Evolutionary conservation across 1,140 invertebrate species (phyloP).

Genomic region (Drosophila punjabiensis): DNA sequence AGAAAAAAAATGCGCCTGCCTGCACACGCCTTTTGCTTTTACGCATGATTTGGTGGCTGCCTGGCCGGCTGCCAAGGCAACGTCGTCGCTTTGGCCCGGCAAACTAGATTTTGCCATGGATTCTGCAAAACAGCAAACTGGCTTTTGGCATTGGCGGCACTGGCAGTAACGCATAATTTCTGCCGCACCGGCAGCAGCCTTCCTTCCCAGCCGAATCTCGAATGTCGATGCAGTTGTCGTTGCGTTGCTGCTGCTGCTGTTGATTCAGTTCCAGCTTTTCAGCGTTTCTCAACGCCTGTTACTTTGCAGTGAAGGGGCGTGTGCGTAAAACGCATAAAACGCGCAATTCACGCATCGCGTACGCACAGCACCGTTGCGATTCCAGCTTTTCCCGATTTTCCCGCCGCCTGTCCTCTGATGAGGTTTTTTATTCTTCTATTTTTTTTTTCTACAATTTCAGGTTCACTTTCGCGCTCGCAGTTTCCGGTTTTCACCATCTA

Average conservation of each 20-base stretch:
- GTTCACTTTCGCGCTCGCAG: slow-evolving; percentile 94
- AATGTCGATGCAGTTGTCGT: slow-evolving; percentile 62
- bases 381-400: slow-evolving; percentile 33
- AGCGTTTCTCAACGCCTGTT: slow-evolving; percentile 83
- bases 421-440: slow-evolving; percentile 22
- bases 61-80: slow-evolving; percentile 19
- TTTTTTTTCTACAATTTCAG: slow-evolving; percentile 86
- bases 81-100: slow-evolving; percentile 54
- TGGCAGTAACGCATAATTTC: slow-evolving; percentile 76
- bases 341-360: slow-evolving; percentile 55
- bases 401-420: slow-evolving; percentile 7
- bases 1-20: slow-evolving; percentile 22
- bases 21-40: slow-evolving; percentile 71
- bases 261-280: slow-evolving; percentile 27
- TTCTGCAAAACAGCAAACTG: slow-evolving; percentile 76
- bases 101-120: slow-evolving; percentile 80
- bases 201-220: slow-evolving; percentile 45
- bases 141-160: slow-evolving; percentile 72
- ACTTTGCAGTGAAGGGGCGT: slow-evolving; percentile 84
- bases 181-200: slow-evolving; percentile 34
- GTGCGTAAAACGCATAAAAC: slow-evolving; percentile 75
- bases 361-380: slow-evolving; percentile 64
- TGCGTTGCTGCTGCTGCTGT: slow-evolving; percentile 29
- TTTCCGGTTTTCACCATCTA: slow-evolving; percentile 98
- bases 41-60: slow-evolving; percentile 73